These are phyloP conservation scores for Hassar affinis DNA, from an alignment of 2,113 vertebrate genomes.

Conservation along the genomic window DNA sequence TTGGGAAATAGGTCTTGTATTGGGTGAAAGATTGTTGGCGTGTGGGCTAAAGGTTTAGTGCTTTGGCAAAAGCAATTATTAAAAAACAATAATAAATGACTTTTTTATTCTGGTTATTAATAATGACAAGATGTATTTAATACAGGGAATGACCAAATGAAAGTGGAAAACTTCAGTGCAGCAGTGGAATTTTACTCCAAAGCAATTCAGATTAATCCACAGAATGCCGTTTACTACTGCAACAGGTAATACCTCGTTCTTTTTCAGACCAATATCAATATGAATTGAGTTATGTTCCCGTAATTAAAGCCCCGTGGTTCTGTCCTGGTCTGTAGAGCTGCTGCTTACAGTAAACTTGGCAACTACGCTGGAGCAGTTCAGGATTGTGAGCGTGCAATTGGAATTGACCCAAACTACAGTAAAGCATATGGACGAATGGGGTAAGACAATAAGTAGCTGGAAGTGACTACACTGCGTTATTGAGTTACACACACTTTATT, in stretches of 20 bases:
- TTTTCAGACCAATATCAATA: no score
- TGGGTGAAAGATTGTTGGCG: not conserved
- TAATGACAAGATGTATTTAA: not conserved
- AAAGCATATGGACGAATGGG: slow-evolving; percentile 98
- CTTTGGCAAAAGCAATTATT: not conserved
- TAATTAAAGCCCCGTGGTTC: not conserved
- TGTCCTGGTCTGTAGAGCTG: slow-evolving; percentile 75
- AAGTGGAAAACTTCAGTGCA: slow-evolving; percentile 86
- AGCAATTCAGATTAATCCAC: slow-evolving; percentile 88
- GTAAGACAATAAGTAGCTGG: slow-evolving; percentile 60
- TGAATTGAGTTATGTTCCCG: not conserved
- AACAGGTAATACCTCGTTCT: slow-evolving; percentile 79
- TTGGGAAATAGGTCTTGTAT: not conserved
- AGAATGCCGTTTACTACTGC: slow-evolving; percentile 95
- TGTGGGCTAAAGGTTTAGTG: not conserved
- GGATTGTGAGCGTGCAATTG: slow-evolving; percentile 91
- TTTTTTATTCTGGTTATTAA: not conserved
- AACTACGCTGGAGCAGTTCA: slow-evolving; percentile 90
- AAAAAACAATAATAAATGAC: no score
- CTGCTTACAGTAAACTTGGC: slow-evolving; percentile 91
- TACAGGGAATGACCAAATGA: slow-evolving; percentile 96
- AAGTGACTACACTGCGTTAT: not conserved
- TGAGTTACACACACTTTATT: not conserved
- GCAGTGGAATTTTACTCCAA: slow-evolving; percentile 89
- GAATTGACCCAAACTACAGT: slow-evolving; percentile 92